Percentiles rank a stretch among this genome's conserved stretches.
phyloP scores from a whole-genome alignment of 2,797 vertebrate genomes.

The Bovichtus variegatus region DNA sequence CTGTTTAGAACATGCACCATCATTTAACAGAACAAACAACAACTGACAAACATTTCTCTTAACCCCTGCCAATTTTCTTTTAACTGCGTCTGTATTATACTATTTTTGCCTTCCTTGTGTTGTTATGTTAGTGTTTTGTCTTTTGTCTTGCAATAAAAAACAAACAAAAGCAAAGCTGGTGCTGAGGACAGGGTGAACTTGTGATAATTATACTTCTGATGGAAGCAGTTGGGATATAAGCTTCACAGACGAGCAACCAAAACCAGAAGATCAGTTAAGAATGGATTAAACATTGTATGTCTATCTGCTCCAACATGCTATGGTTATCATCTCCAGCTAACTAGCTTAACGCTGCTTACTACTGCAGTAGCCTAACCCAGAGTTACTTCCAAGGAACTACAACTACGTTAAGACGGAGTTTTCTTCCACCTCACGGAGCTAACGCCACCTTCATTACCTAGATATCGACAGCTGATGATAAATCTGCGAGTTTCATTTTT shows the following conservation, averaged over 20 bases:
- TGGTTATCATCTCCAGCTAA: neutral
- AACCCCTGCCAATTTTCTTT: too few species aligned
- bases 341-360: neutral
- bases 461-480: neutral
- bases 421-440: neutral
- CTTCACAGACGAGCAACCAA: too few species aligned
- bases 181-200: conserved; percentile 36
- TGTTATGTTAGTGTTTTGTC: neutral
- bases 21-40: too few species aligned
- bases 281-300: neutral
- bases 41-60: too few species aligned
- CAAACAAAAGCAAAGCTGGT: neutral
- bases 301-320: neutral
- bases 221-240: neutral
- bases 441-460: neutral
- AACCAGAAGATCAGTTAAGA: too few species aligned
- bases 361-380: neutral
- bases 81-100: neutral
- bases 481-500: neutral
- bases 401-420: too few species aligned
- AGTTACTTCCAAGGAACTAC: neutral
- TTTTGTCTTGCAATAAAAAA: too few species aligned
- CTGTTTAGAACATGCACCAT: too few species aligned
- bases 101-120: neutral
- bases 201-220: conserved; percentile 33